Evolutionary conservation across 1,140 invertebrate genomes (phyloP).

Genomic region (Thrips palmi): DNA sequence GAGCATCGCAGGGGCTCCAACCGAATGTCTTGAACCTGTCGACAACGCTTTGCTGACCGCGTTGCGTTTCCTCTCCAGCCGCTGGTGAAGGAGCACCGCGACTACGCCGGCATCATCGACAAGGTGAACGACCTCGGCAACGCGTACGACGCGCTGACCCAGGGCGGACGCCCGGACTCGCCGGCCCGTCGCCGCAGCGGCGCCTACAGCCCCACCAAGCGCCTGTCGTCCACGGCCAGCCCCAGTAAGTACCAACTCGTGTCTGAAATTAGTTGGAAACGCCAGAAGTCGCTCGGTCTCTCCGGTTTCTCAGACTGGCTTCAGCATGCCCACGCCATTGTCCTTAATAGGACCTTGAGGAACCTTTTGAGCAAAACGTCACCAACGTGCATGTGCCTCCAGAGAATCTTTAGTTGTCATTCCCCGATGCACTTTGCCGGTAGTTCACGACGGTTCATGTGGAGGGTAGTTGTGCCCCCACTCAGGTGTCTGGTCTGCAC

Average conservation of each 20-base stretch:
- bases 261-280: background rate
- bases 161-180: conserved; percentile 56
- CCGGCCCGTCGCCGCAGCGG: conserved; percentile 41
- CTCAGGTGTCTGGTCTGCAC: no score
- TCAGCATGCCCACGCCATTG: no score
- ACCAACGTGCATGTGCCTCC: no score
- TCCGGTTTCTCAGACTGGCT: no score
- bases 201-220: conserved; percentile 51
- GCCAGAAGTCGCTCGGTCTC: conserved; percentile 13
- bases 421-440: no score
- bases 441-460: no score
- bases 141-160: conserved; percentile 61
- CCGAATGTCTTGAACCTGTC: background rate
- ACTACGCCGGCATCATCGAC: conserved; percentile 69
- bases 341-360: no score
- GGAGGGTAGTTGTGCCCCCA: no score
- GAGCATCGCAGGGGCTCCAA: no score
- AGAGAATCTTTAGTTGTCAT: no score
- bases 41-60: background rate
- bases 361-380: no score
- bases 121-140: conserved; percentile 81
- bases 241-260: conserved; percentile 24
- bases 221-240: conserved; percentile 31
- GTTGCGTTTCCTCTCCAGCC: conserved; percentile 30
- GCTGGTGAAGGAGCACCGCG: conserved; percentile 73